Evolutionary conservation across 2,113 vertebrate genomes (phyloP), one percentile per base, ranked within the genome.

Genomic region (Nymphicus hollandicus): DNA sequence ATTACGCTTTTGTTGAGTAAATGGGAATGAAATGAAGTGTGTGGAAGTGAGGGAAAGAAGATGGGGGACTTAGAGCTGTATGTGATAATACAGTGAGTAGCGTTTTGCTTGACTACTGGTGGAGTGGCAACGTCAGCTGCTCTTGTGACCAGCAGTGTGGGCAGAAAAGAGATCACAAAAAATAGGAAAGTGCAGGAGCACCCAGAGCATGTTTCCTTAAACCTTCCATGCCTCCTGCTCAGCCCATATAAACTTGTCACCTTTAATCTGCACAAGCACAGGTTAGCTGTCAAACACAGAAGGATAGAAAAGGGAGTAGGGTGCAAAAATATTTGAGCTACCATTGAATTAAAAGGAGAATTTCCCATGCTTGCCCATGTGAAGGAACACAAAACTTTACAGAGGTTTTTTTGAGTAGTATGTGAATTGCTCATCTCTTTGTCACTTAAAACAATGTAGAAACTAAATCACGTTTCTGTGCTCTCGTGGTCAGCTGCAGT

Each of bases 51-150:
- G 25, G 37, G 60, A 44, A 8, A 22, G 78, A 18, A 37, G 19
- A 0, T 41, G 28, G 37, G 16, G 19, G 11, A 18, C 60, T 78
- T 56, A 4, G 3, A n/a, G 49, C 31, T 60, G 0, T 8, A 0
- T 11, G 68, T 28, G 72, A 37, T 37, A n/a, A 14, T 22, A 4
- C 24, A 39, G n/a, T 0, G 0, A 65, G 61, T 1, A 16, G 33
- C 23, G 28, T 1, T 29, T 44, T 31, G n/a, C 50, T 60, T 53
- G 58, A 5, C 29, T 19, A 3, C 29, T 19, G 39, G 18, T 9
- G 76, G n/a, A 70, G 43, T 17, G 37, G 19, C 13, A 68, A 20
- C 61, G 25, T 19, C 24, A 43, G 24, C 41, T 1, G 1, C 17
- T 35, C 6, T 6, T n/a, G 31, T 35, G 46, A 25, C 29, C 60